A percentile compares a stretch with the other conserved stretches of the same genome.
Conservation (phyloP, 2,888 invertebrate species). For the Bembecia ichneumoniformis region DNA sequence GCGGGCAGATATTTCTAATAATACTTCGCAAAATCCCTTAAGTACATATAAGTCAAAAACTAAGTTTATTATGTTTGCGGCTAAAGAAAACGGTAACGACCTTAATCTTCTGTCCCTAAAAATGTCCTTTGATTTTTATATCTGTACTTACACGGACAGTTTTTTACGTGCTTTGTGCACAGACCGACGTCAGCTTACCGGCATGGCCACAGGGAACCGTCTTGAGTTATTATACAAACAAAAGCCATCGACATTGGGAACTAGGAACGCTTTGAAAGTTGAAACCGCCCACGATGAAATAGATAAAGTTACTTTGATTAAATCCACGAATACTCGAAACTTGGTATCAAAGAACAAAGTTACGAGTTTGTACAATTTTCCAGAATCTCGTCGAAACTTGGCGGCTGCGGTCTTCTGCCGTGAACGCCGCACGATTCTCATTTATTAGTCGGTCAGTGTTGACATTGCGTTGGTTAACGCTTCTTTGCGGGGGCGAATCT, state of each 20-base stretch:
- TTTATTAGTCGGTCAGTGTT: not conserved
- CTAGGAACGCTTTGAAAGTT: not conserved
- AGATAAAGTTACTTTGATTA: conserved; percentile 19
- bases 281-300: not conserved
- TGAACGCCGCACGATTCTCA: not conserved
- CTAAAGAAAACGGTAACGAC: too few species aligned
- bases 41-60: too few species aligned
- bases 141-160: too few species aligned
- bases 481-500: too few species aligned
- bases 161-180: too few species aligned
- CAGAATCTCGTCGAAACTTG: conserved; percentile 6
- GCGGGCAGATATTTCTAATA: too few species aligned
- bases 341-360: conserved; percentile 2
- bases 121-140: too few species aligned
- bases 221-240: not conserved
- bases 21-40: too few species aligned
- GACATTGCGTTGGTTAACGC: not conserved
- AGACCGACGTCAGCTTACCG: not conserved
- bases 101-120: too few species aligned
- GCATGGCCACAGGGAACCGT: not conserved
- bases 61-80: too few species aligned
- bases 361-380: conserved; percentile 2
- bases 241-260: not conserved
- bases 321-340: conserved; percentile 17
- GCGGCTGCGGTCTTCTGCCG: conserved; percentile 1